phyloP scores from a whole-genome alignment of 2,113 vertebrate species.

The Cyprinodon tularosa region DNA sequence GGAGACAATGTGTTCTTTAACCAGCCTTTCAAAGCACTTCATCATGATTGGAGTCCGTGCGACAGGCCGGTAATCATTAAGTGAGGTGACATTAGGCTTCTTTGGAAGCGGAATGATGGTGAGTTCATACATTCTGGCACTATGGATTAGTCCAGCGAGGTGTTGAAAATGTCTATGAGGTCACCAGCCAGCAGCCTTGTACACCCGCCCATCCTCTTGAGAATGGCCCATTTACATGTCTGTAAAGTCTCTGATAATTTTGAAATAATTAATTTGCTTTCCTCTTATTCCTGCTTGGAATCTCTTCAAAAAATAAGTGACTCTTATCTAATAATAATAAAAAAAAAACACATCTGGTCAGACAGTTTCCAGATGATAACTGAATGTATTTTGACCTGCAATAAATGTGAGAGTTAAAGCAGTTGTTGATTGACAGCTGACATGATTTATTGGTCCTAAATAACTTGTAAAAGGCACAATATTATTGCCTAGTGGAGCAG shows the following conservation, averaged over 20 bases:
- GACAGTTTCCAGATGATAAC: not conserved
- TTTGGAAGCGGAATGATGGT: no score
- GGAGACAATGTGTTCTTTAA: not conserved
- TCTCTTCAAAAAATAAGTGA: not conserved
- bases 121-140: no score
- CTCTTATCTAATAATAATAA: not conserved
- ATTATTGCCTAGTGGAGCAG: not conserved
- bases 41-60: not conserved
- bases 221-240: not conserved
- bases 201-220: not conserved
- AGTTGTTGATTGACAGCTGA: not conserved
- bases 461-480: not conserved
- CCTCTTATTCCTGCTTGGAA: not conserved
- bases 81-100: no score
- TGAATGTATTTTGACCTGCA: not conserved
- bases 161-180: no score
- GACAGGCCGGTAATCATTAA: no score
- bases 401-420: not conserved
- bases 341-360: not conserved
- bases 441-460: not conserved
- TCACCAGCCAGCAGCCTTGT: no score
- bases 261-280: not conserved
- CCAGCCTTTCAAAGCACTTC: not conserved
- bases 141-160: no score
- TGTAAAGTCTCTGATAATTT: not conserved